Percentiles rank a stretch among this genome's conserved stretches.
These are phyloP conservation scores for Burhinus bistriatus DNA, from an alignment of 2,113 vertebrate genomes.

Conservation along the genomic window DNA sequence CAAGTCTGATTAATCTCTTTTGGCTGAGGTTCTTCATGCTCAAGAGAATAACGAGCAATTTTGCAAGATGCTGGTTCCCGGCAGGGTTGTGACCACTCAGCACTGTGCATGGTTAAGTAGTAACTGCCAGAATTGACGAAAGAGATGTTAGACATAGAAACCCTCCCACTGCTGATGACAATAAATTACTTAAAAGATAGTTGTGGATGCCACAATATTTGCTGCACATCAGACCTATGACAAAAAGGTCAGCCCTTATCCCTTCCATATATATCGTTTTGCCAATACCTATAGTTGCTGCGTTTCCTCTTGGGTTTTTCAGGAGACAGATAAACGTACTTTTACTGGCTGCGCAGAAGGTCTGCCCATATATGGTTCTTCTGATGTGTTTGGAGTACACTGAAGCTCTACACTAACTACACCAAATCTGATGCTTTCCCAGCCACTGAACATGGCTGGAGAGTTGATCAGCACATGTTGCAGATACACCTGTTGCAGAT, in stretches of 20 bases:
- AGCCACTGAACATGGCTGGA: background rate
- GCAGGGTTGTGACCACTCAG: background rate
- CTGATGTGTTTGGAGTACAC: background rate
- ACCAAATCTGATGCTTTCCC: background rate
- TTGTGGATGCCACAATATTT: background rate
- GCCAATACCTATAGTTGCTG: background rate
- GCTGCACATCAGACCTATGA: background rate
- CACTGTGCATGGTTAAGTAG: background rate
- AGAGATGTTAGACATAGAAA: background rate
- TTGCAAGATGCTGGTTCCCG: background rate
- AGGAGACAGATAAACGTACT: background rate
- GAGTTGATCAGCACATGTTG: background rate
- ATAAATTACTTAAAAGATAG: background rate
- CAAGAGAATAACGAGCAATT: slow-evolving; percentile 37
- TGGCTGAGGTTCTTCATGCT: background rate
- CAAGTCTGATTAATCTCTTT: slow-evolving; percentile 27
- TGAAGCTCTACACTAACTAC: background rate
- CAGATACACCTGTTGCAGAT: background rate
- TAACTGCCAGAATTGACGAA: background rate
- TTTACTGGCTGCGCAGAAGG: background rate
- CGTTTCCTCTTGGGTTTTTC: background rate
- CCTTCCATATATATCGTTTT: background rate
- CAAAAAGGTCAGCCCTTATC: background rate
- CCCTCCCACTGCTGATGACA: background rate
- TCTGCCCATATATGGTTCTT: background rate